phyloP scores from a whole-genome alignment of 1,140 invertebrate genomes.

The Drosophila albomicans region DNA sequence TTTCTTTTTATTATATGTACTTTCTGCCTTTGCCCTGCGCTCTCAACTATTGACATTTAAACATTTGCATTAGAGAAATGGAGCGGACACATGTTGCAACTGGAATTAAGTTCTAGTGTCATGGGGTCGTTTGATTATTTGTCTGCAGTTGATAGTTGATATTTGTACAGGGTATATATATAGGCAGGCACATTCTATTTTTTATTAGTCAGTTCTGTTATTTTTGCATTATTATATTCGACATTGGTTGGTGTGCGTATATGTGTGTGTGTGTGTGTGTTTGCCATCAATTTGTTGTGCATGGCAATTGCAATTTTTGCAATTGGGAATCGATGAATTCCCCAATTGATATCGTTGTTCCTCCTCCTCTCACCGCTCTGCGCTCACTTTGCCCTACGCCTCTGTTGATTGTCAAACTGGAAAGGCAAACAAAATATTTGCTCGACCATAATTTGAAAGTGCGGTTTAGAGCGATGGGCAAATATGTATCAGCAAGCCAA shows the following conservation, averaged over 20 bases:
- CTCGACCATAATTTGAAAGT: conserved; percentile 34
- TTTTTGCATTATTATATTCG: neutral
- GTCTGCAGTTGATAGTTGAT: neutral
- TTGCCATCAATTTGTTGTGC: conserved; percentile 24
- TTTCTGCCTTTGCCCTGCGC: neutral
- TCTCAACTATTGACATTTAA: conserved; percentile 15
- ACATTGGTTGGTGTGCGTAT: neutral
- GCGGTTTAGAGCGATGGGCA: conserved; percentile 3
- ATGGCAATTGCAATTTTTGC: conserved; percentile 40
- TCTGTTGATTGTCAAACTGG: conserved; percentile 12
- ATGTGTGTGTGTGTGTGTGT: conserved; percentile 6
- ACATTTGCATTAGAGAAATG: conserved; percentile 20
- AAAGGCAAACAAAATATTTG: conserved; percentile 31
- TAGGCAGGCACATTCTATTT: neutral
- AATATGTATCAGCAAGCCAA: conserved; percentile 15
- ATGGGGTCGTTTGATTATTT: neutral
- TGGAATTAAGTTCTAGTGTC: neutral
- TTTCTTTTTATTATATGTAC: neutral
- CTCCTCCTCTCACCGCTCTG: neutral
- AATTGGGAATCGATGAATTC: conserved; percentile 19
- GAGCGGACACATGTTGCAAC: conserved; percentile 7
- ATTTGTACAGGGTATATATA: neutral
- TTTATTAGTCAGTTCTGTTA: neutral
- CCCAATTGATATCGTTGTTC: neutral
- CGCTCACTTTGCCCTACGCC: too few species aligned